Base-by-base conservation (phyloP, 1,140 invertebrate genomes). In the Lasaia peninsularis region DNA sequence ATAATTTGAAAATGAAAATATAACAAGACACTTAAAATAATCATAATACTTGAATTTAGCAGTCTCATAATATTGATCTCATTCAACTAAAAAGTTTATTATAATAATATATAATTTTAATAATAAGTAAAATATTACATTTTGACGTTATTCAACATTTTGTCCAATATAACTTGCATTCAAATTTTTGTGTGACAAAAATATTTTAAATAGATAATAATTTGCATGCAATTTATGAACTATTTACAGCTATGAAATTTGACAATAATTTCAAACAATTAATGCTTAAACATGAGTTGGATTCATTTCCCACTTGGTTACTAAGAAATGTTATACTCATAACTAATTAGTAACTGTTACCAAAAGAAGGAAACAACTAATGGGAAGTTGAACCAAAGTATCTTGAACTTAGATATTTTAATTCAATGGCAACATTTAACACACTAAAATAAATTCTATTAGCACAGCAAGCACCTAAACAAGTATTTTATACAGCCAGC, bases 391-490 rank as follows among this genome's bases (percentile, higher is more conserved):
- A 21, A 34, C n/a, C 2, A 34, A 34, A 34, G n/a, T 10, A 20
- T 10, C 20, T n/a, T 48, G 14, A 12, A 50, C 31, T 12, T 28
- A 44, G 24, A 32, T 12, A n/a, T 31, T 53, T 20, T 48, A n/a
- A 21, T 33, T 53, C 11, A 9, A 34, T 32, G 51, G 11, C 21
- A 56, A 31, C 18, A 50, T 12, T 33, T 24, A 33, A 51, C 9
- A 56, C 32, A 33, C 32, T 48, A 54, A 56, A 57, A 57, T 52
- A 59, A 48, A 58, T 21, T 21, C 52, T 60, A 51, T 55, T 54
- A 56, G 57, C 56, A 61, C 53, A 56, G 52, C 60, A 80, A 80
- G 77, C 78, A 80, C 78, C 78, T 78, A 78, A 56, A 67, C 65
- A 75, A 67, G 71, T 69, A 71, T 71, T 67, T 66, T 74, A 28